Conservation (phyloP, 37 sponge, comb jelly and placozoan genomes). For the Halisarca cf. caerulea region DNA sequence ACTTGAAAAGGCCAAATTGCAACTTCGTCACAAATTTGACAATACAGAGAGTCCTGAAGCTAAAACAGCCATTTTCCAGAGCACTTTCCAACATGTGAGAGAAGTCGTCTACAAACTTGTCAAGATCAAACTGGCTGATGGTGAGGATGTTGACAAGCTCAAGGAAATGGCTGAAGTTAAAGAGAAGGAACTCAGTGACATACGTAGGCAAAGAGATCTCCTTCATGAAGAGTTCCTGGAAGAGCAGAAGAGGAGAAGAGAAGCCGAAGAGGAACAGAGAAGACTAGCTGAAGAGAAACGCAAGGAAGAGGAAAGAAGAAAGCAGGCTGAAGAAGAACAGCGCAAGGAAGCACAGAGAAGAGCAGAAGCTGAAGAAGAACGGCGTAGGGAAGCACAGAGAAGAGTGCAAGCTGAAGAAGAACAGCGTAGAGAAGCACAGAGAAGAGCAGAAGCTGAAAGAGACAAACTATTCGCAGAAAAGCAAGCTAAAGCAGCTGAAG, state of each 20-base stretch:
- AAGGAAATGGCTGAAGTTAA: neutral
- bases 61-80: neutral
- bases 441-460: constrained; percentile 28
- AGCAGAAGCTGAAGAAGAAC: constrained; percentile 74
- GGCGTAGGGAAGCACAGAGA: too few species aligned
- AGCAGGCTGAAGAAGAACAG: too few species aligned
- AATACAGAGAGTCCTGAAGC: neutral
- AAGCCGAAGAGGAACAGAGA: too few species aligned
- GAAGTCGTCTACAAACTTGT: neutral
- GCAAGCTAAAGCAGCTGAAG: constrained; percentile 37
- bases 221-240: neutral
- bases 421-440: constrained; percentile 66
- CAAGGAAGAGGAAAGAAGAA: too few species aligned
- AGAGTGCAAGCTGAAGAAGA: too few species aligned
- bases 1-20: neutral
- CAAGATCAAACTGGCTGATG: neutral
- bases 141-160: too few species aligned
- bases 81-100: neutral
- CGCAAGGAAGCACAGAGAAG: too few species aligned
- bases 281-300: too few species aligned
- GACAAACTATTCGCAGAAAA: constrained; percentile 57
- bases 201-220: neutral
- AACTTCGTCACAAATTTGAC: neutral
- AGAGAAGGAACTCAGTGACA: neutral
- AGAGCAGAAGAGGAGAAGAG: too few species aligned